phyloP scores from a whole-genome alignment of 2,797 vertebrate genomes.

The Trichosurus vulpecula region DNA sequence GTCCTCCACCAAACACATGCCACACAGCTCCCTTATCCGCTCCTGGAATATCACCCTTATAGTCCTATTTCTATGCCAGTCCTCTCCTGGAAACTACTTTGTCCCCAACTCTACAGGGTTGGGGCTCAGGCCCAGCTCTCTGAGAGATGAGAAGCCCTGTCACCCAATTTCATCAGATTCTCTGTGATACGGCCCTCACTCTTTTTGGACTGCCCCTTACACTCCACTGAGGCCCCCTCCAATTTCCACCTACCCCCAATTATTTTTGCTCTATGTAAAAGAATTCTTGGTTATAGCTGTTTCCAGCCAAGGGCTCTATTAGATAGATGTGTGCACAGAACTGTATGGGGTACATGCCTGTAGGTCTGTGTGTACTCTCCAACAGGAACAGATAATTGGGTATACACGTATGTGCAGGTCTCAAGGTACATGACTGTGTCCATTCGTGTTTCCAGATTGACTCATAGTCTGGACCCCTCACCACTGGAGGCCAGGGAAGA shows the following conservation, averaged over 20 bases:
- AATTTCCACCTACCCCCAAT: neutral
- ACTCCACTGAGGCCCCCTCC: neutral
- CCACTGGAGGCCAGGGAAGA: neutral
- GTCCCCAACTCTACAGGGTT: neutral
- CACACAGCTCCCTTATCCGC: neutral
- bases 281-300: neutral
- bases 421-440: neutral
- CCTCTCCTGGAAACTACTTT: neutral
- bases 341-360: neutral
- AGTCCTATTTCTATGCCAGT: neutral
- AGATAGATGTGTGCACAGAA: neutral
- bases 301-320: neutral
- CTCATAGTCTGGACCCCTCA: rapidly evolving
- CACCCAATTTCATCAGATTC: neutral
- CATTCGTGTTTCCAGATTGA: neutral
- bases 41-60: neutral
- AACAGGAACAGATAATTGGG: neutral
- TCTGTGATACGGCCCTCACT: neutral
- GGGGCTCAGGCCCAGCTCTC: neutral
- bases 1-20: neutral
- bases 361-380: neutral
- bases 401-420: neutral
- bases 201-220: neutral
- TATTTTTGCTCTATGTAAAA: neutral
- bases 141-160: neutral